Evolutionary conservation across 2,113 vertebrate species (phyloP), one percentile per base, ranked within the genome.

Genomic region (Perccottus glenii): DNA sequence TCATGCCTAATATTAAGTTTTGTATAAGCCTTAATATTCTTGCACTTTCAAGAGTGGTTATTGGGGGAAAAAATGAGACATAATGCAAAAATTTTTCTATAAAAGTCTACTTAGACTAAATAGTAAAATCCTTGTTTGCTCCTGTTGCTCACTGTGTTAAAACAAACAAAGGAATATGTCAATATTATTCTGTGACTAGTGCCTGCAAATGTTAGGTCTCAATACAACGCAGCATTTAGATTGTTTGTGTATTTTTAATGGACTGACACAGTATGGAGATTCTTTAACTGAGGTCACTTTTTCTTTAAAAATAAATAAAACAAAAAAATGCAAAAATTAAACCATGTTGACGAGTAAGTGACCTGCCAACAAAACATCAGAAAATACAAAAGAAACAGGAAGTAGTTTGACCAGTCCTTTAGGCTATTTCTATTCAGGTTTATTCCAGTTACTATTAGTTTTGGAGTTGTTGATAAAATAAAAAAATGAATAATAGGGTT

Each of bases 181-280:
- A 70, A 75, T 53, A 70, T 45, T 38, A 50, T 9, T 47, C 15
- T 67, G 53, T n/a, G 42, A 66, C 64, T 71, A 6, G 0, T 8
- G 70, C 58, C 62, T 71, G 5, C n/a, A 2, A 50, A 19, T 46
- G 9, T 46, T 19, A 50, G 4, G 67, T 61, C 62, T 78, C 38
- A 3, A 32, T 64, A 45, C 77, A 53, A 0, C 58, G 64, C 64
- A 67, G 63, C 56, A 14, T 59, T 70, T 72, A 45, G 58, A 57
- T 6, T 75, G 73, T 67, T 57, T 48, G 43, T n/a, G 7, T 12
- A 40, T 80, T 83, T 58, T 14, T 40, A n/a, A 42, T 38, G 80
- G 56, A 73, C 86, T 90, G 94, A 98, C 97, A 99, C 98, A 99
- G 97, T 99, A 98, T 99, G 98, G 95, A 99, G 96, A 96, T 94